Conservation (phyloP, 1,140 invertebrate species). For the Plodia interpunctella region DNA sequence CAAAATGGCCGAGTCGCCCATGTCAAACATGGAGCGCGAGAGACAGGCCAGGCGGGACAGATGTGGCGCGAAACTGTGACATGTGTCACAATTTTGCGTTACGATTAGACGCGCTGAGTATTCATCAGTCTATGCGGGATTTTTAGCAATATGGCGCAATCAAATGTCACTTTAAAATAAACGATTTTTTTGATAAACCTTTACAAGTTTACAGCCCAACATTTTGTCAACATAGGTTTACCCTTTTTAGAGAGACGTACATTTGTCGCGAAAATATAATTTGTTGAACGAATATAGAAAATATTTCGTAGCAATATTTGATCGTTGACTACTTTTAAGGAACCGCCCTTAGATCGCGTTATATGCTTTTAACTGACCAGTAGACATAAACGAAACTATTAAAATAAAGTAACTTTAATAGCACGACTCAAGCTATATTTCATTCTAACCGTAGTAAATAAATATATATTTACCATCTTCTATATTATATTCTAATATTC, state of each 20-base stretch:
- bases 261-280: conserved; percentile 37
- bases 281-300: conserved; percentile 46
- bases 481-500: conserved; percentile 1
- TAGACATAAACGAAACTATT: conserved; percentile 17
- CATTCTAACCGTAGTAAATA: conserved; percentile 27
- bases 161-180: conserved; percentile 17
- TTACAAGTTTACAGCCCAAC: conserved; percentile 61
- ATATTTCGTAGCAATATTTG: conserved; percentile 55
- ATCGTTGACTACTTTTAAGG: conserved; percentile 74
- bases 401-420: neutral
- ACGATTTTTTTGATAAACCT: conserved; percentile 63
- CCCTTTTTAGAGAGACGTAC: conserved; percentile 48
- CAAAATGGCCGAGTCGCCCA: too few relatives aligned
- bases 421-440: conserved; percentile 24
- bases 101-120: too few relatives aligned
- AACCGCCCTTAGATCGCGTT: conserved; percentile 35
- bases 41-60: too few relatives aligned
- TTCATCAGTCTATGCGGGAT: too few relatives aligned
- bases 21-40: too few relatives aligned
- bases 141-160: neutral
- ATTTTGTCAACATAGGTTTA: conserved; percentile 46
- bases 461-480: neutral
- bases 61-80: too few relatives aligned
- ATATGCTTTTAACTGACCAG: conserved; percentile 30
- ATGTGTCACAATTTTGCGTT: too few relatives aligned